Evolutionary conservation across 2,888 invertebrate species (phyloP).

Genomic region (Acheta domesticus): DNA sequence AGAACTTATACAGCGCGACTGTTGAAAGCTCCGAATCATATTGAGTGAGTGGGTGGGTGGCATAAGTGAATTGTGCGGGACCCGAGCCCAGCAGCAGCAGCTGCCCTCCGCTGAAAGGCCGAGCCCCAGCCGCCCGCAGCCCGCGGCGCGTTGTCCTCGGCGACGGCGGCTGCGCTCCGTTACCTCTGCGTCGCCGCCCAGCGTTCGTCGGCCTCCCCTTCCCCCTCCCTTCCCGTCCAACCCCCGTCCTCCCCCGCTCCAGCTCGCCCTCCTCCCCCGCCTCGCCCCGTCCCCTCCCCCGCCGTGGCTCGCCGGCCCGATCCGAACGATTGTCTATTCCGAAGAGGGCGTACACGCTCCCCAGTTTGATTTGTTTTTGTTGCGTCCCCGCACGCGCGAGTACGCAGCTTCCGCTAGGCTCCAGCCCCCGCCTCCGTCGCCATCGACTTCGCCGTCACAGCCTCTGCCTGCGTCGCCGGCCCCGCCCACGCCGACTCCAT

Average conservation of each 20-base stretch:
- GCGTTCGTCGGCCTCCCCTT: not conserved
- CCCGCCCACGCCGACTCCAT: too few species aligned
- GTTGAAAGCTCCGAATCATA: too few species aligned
- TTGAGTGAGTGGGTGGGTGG: too few species aligned
- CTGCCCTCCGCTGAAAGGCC: too few species aligned
- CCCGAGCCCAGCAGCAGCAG: too few species aligned
- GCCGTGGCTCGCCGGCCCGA: not conserved
- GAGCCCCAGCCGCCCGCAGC: too few species aligned
- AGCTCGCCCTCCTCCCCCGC: not conserved
- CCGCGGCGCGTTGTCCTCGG: too few species aligned
- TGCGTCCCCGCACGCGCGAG: slow-evolving; percentile 7
- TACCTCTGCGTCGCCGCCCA: not conserved
- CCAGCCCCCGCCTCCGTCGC: not conserved
- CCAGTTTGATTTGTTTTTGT: slow-evolving; percentile 5
- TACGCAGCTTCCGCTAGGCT: slow-evolving; percentile 18
- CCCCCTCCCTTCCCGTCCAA: not conserved
- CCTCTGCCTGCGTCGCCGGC: not conserved
- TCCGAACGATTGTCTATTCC: slow-evolving; percentile 8
- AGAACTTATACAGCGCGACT: too few species aligned
- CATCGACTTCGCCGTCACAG: not conserved
- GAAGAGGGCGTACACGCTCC: not conserved
- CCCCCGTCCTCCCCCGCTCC: not conserved
- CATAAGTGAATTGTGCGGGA: too few species aligned
- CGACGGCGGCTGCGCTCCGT: not conserved
- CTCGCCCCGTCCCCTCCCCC: not conserved